Base-by-base conservation (phyloP, 2,888 invertebrate species). In the Callyntrura guangdongensis region DNA sequence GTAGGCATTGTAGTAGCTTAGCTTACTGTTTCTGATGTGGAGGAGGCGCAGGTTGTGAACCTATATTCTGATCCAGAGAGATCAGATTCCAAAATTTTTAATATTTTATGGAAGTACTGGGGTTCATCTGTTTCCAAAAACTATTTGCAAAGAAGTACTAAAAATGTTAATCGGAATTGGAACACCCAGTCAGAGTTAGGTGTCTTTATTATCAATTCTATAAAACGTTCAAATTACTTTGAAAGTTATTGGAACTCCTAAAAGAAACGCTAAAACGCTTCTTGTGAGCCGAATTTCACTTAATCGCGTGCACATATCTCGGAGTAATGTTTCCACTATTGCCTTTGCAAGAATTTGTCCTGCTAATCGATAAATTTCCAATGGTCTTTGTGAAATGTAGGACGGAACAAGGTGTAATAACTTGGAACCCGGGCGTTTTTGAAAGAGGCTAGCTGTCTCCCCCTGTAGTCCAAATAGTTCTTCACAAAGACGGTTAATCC, bases 71-170 rank as follows among this genome's bases (percentile, higher is more conserved):
- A 0, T 17, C 25, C 67, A 17, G 12, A 6, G 11, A 69, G 5
- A 67, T 87, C 81, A 0, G 56, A 27, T 22, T 87, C 81, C 17
- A 81, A 8, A 0, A 87, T 36, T 36, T 27, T 36, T 53, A 61
- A 49, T 0, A 87, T 59, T 69, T 22, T 81, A 20, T 69, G 56
- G 47, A 87, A 87, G 36, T 69, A 87, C 6, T 17, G 49, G 12
- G 87, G 87, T 0, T 87, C 87, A 56, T 87, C 87, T 22, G 87
- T 11, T 69, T 87, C 87, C 36, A 87, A 36, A 69, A 53, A 81
- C 85, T 86, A 14, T 12, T n/a, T n/a, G n/a, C n/a, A n/a, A n/a
- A n/a, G n/a, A 25, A 64, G 0, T 36, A 36, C 36, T n/a, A n/a
- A n/a, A n/a, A n/a, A n/a, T n/a, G n/a, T 36, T 36, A 53, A n/a